Percentiles rank a stretch among this genome's conserved stretches.
phyloP scores from a whole-genome alignment of 2,113 vertebrate species.

The Microcebus ravelobensis region DNA sequence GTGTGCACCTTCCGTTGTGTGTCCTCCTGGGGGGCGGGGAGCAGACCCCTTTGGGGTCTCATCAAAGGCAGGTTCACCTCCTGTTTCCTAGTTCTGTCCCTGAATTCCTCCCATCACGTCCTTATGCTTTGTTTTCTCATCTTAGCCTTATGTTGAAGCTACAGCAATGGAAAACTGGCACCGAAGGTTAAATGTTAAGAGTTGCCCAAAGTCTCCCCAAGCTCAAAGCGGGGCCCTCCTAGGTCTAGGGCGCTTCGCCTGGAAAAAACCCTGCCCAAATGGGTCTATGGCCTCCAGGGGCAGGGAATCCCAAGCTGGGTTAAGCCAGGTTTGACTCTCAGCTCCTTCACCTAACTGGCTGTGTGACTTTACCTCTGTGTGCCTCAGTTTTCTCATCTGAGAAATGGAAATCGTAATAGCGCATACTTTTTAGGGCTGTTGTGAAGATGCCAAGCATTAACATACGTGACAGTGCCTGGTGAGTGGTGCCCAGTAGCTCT shows the following conservation, averaged over 20 bases:
- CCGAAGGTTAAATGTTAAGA: neutral
- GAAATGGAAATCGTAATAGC: accelerated
- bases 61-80: accelerated
- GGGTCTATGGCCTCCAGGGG: neutral
- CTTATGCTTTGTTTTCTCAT: neutral
- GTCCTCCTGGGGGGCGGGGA: neutral
- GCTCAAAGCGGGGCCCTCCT: neutral
- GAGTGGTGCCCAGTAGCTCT: accelerated
- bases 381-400: neutral
- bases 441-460: neutral
- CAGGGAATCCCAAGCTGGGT: accelerated
- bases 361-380: neutral
- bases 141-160: neutral
- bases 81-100: neutral
- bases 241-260: neutral
- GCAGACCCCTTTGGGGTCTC: neutral
- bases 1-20: accelerated
- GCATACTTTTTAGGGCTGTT: accelerated
- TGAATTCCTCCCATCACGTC: neutral
- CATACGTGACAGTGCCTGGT: accelerated
- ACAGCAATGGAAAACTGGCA: accelerated
- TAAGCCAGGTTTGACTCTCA: accelerated
- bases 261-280: neutral
- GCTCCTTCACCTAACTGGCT: too few relatives aligned
- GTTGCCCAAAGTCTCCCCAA: neutral